Evolutionary conservation across 2,113 vertebrate species (phyloP).

Genomic region (Cranoglanis bouderius): DNA sequence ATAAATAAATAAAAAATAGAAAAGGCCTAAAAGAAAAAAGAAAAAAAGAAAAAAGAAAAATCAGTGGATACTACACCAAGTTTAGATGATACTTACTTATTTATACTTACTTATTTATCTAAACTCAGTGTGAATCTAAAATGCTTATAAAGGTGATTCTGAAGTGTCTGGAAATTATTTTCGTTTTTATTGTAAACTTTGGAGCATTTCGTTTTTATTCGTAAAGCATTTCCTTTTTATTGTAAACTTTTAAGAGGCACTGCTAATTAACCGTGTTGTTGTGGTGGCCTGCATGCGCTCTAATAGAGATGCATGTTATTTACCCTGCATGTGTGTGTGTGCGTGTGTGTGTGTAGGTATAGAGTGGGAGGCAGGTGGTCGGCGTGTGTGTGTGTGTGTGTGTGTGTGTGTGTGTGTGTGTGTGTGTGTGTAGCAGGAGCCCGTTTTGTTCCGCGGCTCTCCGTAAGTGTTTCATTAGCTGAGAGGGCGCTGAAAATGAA

Average conservation of each 20-base stretch:
- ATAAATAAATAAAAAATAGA: background rate
- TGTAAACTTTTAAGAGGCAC: too few species aligned
- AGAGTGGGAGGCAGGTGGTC: conserved; percentile 54
- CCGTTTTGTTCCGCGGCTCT: conserved; percentile 54
- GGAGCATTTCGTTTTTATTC: too few species aligned
- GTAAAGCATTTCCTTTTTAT: too few species aligned
- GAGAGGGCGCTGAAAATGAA: conserved; percentile 72
- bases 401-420: conserved; percentile 26
- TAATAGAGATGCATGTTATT: conserved; percentile 13
- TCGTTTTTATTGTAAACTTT: too few species aligned
- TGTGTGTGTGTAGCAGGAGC: conserved; percentile 35
- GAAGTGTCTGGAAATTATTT: background rate
- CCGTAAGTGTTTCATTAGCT: conserved; percentile 65
- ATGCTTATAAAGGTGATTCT: background rate
- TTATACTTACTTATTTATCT: background rate
- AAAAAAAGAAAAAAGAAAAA: background rate
- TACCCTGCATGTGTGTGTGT: conserved; percentile 20
- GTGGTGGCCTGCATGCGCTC: background rate
- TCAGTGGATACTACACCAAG: background rate
- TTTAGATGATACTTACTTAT: background rate
- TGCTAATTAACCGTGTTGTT: background rate
- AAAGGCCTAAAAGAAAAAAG: too few species aligned
- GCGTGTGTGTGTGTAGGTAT: conserved; percentile 33
- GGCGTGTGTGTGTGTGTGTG: conserved; percentile 45
- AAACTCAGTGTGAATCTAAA: background rate